Evolutionary conservation across 2,113 vertebrate genomes (phyloP), one percentile per base, ranked within the genome.

Genomic region (Dicaeum eximium): DNA sequence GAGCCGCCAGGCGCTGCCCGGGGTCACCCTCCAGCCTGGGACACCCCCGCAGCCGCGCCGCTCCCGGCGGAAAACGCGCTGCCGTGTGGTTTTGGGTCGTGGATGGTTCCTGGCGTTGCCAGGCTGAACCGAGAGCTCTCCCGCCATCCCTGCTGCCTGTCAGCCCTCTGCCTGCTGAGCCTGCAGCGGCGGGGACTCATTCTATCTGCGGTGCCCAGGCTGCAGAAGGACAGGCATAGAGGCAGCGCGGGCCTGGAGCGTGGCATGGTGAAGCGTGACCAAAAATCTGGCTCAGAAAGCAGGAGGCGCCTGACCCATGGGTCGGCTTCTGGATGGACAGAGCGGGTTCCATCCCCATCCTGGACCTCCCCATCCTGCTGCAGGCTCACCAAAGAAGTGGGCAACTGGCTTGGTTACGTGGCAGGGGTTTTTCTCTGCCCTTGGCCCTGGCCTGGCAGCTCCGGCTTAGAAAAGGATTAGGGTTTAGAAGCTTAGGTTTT

Each of bases 401-500:
- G 5, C 3, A 8, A 10, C 65, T 7, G 7, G 16, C 56, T 35
- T 69, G 57, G 57, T 51, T 78, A 44, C 3, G 11, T 2, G 12
- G 85, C 51, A 37, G 33, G 23, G 33, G 0, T 18, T 86, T 65
- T 50, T 92, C 44, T 83, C 45, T 80, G 93, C 67, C 93, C 74
- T 95, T 94, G 94, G 81, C 82, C 56, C 71, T 47, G 70, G 89
- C 78, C 53, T 61, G 95, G 71, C 87, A 85, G 84, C 81, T 93
- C 79, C 85, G 80, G 67, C 51, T 96, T 93, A 93, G 60, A 58
- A 44, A 71, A 6, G 64, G 92, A 94, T 96, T 94, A 96, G n/a
- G 37, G 45, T 88, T 95, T 92, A 96, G 92, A 31, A 88, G 92
- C 94, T 93, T 92, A 93, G 86, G 89, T 94, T 94, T 92, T 96